Evolutionary conservation across 2,113 vertebrate genomes (phyloP), one percentile per base, ranked within the genome.

Genomic region (Condylura cristata): DNA sequence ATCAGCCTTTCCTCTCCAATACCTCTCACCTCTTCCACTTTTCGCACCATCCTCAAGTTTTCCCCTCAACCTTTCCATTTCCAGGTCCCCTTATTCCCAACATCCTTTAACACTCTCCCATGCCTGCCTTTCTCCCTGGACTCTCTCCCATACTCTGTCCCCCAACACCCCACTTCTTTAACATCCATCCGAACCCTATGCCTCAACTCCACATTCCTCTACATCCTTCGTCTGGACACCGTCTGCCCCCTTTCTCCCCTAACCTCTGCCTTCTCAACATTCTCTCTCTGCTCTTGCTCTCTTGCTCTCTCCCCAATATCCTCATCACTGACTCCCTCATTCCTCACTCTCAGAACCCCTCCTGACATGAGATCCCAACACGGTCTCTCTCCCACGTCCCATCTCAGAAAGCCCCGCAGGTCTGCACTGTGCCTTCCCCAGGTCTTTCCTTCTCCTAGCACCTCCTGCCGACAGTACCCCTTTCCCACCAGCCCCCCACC

Each of bases 391-490:
- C 24, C 26, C 26, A 0, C 56, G 34, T 30, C 51, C 65, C 0
- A 2, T 26, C 39, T 24, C 8, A 0, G 1, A 28, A 14, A 22
- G 70, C 9, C 8, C 70, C 12, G 0, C 37, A 0, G 34, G 34
- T 37, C 61, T 28, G 26, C 17, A 44, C 0, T 4, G 16, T 10
- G n/a, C 76, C 20, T 17, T 6, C 26, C 5, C 37, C 53, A 2
- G 13, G 0, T 26, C 86, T 60, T 34, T 22, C 30, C 28, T 60
- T 26, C 13, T 37, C 7, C 10, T 2, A 0, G 0, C 1, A 3
- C 70, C 86, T 34, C 65, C 70, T 41, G 12, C 39, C 66, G 13
- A 0, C 0, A 4, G 1, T 8, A 10, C n/a, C 41, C 32, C 11
- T 24, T 71, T 61, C 65, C 37, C n/a, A 41, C 78, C 32, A 28